Conservation (phyloP, 2,797 vertebrate species). For the Phataginus tricuspis region DNA sequence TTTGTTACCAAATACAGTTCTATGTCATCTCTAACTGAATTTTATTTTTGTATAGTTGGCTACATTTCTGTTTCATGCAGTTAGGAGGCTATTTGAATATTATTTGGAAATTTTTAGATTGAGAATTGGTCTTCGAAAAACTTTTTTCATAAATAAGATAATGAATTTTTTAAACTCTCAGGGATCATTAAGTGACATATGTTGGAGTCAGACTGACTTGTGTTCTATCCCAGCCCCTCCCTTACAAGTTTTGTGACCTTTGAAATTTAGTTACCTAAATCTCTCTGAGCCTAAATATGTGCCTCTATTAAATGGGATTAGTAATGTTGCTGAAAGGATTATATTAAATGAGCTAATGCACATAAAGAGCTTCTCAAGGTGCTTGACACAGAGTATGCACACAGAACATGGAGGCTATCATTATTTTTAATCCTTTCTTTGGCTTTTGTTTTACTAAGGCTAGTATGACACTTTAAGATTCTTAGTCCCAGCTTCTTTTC, state of each 20-base stretch:
- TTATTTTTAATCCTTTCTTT: background rate
- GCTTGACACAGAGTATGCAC: background rate
- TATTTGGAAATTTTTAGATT: background rate
- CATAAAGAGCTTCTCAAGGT: background rate
- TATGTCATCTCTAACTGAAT: background rate
- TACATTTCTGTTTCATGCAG: constrained; percentile 22
- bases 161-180: background rate
- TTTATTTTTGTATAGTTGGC: background rate
- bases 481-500: background rate
- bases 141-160: background rate
- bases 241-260: background rate
- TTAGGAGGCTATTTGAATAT: background rate
- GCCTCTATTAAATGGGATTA: background rate
- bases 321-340: background rate
- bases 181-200: background rate
- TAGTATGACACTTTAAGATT: background rate
- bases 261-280: background rate
- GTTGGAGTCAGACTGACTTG: background rate
- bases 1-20: background rate
- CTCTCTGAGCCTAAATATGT: background rate
- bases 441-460: background rate
- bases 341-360: background rate
- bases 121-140: background rate
- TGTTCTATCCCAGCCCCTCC: background rate
- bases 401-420: background rate